Evolutionary conservation across 2,113 vertebrate genomes (phyloP).

Genomic region (Tiliqua scincoides): DNA sequence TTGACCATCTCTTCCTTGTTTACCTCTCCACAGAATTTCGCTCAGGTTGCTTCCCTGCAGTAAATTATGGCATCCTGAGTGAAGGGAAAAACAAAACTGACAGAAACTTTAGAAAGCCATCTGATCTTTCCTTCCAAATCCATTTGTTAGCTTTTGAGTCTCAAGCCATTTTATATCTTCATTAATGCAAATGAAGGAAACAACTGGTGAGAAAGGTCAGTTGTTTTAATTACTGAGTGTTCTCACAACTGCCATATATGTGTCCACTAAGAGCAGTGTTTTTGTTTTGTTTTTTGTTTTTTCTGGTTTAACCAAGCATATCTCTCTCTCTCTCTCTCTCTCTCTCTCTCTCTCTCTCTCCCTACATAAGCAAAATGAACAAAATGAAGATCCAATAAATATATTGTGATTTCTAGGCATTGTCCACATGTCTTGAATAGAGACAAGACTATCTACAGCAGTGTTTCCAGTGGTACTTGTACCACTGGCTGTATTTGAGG

Average conservation of each 20-base stretch:
- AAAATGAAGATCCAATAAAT: background rate
- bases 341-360: background rate
- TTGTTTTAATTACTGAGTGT: background rate
- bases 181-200: background rate
- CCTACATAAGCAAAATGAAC: background rate
- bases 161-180: background rate
- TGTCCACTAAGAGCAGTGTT: fast-evolving
- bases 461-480: no score
- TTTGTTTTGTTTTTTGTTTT: background rate
- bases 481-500: no score
- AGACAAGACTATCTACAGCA: no score
- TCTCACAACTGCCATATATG: background rate
- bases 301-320: background rate
- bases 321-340: background rate
- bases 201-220: background rate
- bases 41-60: conserved; percentile 36
- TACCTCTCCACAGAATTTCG: conserved; percentile 32
- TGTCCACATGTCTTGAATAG: background rate
- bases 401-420: background rate
- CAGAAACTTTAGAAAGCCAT: conserved; percentile 29
- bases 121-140: background rate
- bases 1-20: conserved; percentile 32
- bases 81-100: conserved; percentile 3
- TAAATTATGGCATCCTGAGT: conserved; percentile 48
- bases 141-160: background rate